Evolutionary conservation across 2,113 vertebrate species (phyloP).

Genomic region (Catagonus wagneri): DNA sequence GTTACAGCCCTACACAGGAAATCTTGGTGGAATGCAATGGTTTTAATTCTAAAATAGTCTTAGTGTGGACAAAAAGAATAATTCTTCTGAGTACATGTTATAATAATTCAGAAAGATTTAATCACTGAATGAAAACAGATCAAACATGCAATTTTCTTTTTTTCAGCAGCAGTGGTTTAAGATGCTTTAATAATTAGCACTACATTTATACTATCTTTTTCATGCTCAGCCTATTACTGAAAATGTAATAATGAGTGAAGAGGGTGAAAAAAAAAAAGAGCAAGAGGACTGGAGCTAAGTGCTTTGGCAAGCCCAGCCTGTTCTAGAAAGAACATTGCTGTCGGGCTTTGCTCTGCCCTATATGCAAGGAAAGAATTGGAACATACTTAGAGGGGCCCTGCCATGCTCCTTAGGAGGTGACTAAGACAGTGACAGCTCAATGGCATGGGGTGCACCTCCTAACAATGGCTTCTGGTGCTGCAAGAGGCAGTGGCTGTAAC

Average conservation of each 20-base stretch:
- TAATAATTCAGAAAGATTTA: constrained; percentile 68
- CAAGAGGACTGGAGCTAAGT: neutral
- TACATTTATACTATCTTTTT: constrained; percentile 26
- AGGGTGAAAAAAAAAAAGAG: neutral
- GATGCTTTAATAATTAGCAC: constrained; percentile 64
- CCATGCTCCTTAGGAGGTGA: neutral
- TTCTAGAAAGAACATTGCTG: neutral
- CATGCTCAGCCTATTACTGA: constrained; percentile 9
- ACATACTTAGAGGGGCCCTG: neutral
- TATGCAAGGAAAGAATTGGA: neutral
- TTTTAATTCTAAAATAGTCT: constrained; percentile 51
- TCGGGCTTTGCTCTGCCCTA: neutral
- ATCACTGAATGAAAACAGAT: constrained; percentile 43
- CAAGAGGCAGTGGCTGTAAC: neutral
- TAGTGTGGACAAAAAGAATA: neutral
- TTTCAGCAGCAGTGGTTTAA: constrained; percentile 38
- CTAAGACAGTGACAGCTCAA: neutral
- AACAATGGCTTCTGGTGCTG: neutral
- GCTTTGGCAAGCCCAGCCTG: neutral
- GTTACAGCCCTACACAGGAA: constrained; percentile 16
- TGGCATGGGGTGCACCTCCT: neutral
- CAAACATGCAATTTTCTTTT: constrained; percentile 53
- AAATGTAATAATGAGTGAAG: constrained; percentile 50
- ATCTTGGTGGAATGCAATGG: constrained; percentile 40
- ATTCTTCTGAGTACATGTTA: constrained; percentile 60